phyloP scores from a whole-genome alignment of 1,140 invertebrate genomes.

The Tetragonula clypearis region DNA sequence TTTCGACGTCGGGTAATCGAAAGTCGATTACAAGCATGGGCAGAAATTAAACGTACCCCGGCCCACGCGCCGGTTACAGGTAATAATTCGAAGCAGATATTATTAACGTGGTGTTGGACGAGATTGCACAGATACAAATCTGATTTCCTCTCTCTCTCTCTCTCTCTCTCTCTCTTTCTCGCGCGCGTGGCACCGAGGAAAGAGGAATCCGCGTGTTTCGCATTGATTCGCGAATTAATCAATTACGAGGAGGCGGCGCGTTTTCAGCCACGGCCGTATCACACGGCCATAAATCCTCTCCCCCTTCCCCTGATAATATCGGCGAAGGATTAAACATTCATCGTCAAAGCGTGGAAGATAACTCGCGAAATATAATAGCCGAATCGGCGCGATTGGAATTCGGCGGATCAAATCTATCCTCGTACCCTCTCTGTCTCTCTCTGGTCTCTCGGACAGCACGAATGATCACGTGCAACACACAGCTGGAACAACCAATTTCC shows the following conservation, averaged over 20 bases:
- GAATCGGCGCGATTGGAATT: conserved; percentile 34
- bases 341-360: conserved; percentile 40
- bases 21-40: conserved; percentile 8
- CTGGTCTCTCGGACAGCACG: neutral
- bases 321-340: conserved; percentile 20
- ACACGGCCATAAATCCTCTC: conserved; percentile 6
- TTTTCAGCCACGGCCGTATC: neutral
- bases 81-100: conserved; percentile 34
- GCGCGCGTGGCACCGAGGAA: too few relatives aligned
- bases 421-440: neutral
- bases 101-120: conserved; percentile 38
- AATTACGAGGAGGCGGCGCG: conserved; percentile 12
- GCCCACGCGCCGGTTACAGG: neutral
- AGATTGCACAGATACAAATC: conserved; percentile 33
- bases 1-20: conserved; percentile 5
- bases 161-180: neutral
- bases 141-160: neutral
- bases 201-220: neutral
- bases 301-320: conserved; percentile 8
- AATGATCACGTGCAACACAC: conserved; percentile 31
- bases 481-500: conserved; percentile 58
- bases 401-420: conserved; percentile 16
- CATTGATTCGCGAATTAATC: conserved; percentile 36
- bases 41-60: conserved; percentile 24
- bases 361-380: conserved; percentile 31